Evolutionary conservation across 2,888 invertebrate genomes (phyloP).

Genomic region (Stenotaenia linearis): DNA sequence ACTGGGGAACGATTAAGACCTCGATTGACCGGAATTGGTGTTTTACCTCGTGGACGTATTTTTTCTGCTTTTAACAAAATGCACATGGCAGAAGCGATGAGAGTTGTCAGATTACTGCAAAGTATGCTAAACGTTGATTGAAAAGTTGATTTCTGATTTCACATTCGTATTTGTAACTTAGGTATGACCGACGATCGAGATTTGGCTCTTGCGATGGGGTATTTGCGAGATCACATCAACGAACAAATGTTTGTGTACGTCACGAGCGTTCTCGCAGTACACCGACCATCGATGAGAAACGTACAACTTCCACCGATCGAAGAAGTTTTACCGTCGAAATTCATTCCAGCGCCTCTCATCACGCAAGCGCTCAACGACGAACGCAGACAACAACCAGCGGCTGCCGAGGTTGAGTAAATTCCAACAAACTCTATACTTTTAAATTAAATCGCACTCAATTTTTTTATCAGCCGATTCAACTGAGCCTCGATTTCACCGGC

Average conservation of each 20-base stretch:
- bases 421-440: no score
- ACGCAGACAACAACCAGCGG: conserved; percentile 44
- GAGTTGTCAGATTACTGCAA: conserved; percentile 26
- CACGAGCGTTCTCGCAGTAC: conserved; percentile 67
- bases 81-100: conserved; percentile 24
- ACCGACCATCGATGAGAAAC: conserved; percentile 64
- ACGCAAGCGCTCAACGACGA: conserved; percentile 62
- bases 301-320: conserved; percentile 66
- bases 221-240: conserved; percentile 65
- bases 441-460: not conserved
- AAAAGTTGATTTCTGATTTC: no score
- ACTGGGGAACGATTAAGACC: not conserved
- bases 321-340: conserved; percentile 75
- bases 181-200: conserved; percentile 3
- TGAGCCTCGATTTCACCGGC: conserved; percentile 59
- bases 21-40: not conserved
- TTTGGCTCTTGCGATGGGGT: conserved; percentile 48
- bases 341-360: conserved; percentile 68
- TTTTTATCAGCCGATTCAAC: conserved; percentile 40
- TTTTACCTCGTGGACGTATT: conserved; percentile 27
- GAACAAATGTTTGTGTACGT: conserved; percentile 75
- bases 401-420: conserved; percentile 31
- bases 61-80: not conserved
- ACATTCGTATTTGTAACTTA: not conserved
- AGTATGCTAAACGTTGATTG: not conserved